Percentiles rank a stretch among this genome's conserved stretches.
Evolutionary conservation across 2,797 vertebrate species (phyloP).

Genomic region (Hippopotamyrus pictus): DNA sequence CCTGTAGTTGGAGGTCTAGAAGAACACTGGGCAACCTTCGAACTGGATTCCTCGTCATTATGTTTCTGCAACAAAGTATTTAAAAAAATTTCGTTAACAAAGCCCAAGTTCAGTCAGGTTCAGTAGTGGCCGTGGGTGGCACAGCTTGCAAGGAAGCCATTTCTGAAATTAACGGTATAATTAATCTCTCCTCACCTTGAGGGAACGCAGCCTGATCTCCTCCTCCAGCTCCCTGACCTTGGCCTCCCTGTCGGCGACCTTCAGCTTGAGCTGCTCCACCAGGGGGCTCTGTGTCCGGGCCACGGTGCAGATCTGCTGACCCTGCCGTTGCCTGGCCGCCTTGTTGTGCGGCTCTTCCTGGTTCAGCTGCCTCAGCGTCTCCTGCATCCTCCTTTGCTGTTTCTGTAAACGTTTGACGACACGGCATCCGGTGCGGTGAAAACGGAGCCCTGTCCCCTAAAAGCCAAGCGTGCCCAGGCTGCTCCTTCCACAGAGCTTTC

Average conservation of each 20-base stretch:
- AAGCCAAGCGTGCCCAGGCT: not conserved
- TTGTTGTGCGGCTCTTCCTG: slow-evolving; percentile 53
- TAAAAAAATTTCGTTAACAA: not conserved
- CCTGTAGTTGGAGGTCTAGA: slow-evolving; percentile 43
- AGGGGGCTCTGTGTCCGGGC: slow-evolving; percentile 52
- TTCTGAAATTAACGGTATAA: not conserved
- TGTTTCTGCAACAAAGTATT: slow-evolving; percentile 40
- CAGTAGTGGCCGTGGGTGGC: not conserved
- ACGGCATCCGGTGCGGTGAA: not conserved
- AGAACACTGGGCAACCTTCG: slow-evolving; percentile 32
- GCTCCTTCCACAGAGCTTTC: not conserved
- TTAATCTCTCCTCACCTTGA: slow-evolving; percentile 52
- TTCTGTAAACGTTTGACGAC: slow-evolving; percentile 48
- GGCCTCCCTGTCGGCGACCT: slow-evolving; percentile 66
- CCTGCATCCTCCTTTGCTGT: slow-evolving; percentile 78
- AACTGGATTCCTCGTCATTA: slow-evolving; percentile 13
- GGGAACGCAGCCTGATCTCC: slow-evolving; percentile 52
- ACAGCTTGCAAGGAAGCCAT: not conserved
- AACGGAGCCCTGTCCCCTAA: not conserved
- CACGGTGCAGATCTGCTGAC: slow-evolving; percentile 48
- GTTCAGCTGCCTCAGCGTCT: slow-evolving; percentile 62
- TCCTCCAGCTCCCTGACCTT: slow-evolving; percentile 67
- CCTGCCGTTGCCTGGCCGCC: slow-evolving; percentile 39
- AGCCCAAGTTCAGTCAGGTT: not conserved
- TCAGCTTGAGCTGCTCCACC: slow-evolving; percentile 60